phyloP scores from a whole-genome alignment of 2,113 vertebrate genomes.

The Gobiocypris rarus region DNA sequence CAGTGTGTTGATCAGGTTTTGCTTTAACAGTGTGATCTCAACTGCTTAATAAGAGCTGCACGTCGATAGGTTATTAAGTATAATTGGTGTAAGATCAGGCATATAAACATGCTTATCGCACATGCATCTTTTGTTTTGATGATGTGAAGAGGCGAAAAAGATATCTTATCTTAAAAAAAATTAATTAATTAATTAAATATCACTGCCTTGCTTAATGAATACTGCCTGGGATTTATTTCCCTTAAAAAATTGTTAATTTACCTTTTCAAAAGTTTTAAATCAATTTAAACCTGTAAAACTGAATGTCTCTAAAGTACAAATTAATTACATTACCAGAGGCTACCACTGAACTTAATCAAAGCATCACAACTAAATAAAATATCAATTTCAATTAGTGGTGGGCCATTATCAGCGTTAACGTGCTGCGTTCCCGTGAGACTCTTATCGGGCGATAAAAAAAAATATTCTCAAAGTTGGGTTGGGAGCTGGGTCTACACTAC shows the following conservation, averaged over 20 bases:
- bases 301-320: neutral
- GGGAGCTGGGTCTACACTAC: too few relatives aligned
- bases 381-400: too few relatives aligned
- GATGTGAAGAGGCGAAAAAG: too few relatives aligned
- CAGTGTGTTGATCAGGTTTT: neutral
- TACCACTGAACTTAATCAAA: slow-evolving; percentile 16
- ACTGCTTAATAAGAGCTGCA: neutral
- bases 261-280: neutral
- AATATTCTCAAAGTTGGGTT: too few relatives aligned
- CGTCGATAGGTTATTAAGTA: neutral
- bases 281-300: neutral
- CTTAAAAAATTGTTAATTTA: neutral
- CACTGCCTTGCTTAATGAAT: neutral
- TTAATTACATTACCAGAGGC: slow-evolving; percentile 16
- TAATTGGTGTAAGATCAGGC: too few relatives aligned
- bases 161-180: too few relatives aligned
- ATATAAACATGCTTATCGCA: too few relatives aligned
- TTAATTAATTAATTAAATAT: too few relatives aligned
- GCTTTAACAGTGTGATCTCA: neutral
- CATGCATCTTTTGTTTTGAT: too few relatives aligned
- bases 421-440: too few relatives aligned
- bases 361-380: neutral
- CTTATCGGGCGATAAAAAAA: too few relatives aligned
- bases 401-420: too few relatives aligned
- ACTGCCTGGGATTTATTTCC: neutral